Evolutionary conservation across 2,113 vertebrate species (phyloP).

Genomic region (Sphyrna mokarran): DNA sequence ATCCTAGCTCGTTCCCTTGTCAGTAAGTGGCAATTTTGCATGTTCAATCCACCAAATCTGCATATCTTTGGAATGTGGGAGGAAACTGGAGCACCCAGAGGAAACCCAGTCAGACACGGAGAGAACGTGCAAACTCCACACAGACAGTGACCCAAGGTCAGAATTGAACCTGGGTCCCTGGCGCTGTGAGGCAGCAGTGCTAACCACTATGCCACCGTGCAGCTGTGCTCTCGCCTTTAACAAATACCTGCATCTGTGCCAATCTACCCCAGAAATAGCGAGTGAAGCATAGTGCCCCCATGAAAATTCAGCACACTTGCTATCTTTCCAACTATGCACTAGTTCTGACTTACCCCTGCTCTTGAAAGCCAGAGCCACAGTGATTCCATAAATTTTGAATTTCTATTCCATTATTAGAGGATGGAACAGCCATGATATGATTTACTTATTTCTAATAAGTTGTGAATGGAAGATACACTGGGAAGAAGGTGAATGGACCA

Average conservation of each 20-base stretch:
- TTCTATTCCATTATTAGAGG: not conserved
- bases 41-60: too few species aligned
- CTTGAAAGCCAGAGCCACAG: not conserved
- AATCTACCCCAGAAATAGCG: not conserved
- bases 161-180: too few species aligned
- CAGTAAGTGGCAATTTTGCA: too few species aligned
- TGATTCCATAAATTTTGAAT: not conserved
- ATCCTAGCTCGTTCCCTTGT: too few species aligned
- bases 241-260: not conserved
- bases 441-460: conserved; percentile 31
- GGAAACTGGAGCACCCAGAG: too few species aligned
- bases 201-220: too few species aligned
- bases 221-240: not conserved
- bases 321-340: not conserved
- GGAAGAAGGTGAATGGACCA: not conserved
- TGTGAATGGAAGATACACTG: not conserved
- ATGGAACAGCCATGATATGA: not conserved
- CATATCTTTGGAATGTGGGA: too few species aligned
- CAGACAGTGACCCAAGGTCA: too few species aligned
- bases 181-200: too few species aligned
- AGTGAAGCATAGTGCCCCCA: not conserved
- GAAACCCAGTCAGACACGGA: too few species aligned
- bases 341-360: not conserved
- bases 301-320: not conserved
- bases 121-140: too few species aligned